Base-by-base conservation (phyloP, 2,113 vertebrate genomes). In the Gopherus evgoodei region DNA sequence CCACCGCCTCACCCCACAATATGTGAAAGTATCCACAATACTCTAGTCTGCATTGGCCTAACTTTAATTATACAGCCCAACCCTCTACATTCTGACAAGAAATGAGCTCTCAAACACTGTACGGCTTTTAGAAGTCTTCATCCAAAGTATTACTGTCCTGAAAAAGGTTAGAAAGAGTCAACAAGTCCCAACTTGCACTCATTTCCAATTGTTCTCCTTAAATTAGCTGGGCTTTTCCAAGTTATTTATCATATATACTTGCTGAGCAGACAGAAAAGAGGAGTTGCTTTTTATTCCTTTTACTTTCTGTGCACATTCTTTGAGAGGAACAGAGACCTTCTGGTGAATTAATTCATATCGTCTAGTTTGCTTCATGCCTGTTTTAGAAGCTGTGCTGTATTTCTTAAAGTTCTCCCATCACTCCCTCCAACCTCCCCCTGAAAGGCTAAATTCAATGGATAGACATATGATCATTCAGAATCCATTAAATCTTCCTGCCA, bases 401-500 rank as follows among this genome's bases (percentile, higher is more conserved):
- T 92, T 94, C 50, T 85, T 59, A 89, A 49, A 8, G 4, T 14
- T 83, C 72, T 49, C 69, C 9, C 65, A 38, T 8, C 19, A 38
- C 65, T 72, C 11, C 83, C 12, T 17, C 17, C 57, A 12, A 50
- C n/a, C 83, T 81, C 52, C 12, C 65, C 76, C 85, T 83, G 65
- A 95, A 38, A 82, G 86, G 84, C 92, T 88, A 93, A 92, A 91
- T 72, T 80, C 47, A 56, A 94, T 94, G 93, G 89, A 84, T 0
- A 11, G 86, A 50, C 21, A 84, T 78, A 78, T 0, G 2, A 42
- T 47, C 89, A 90, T 95, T 91, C 65, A 95, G 52, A 89, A 93
- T 81, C 72, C 82, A 88, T 90, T 95, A 84, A 57, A 95, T 72
- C 86, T 93, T 80, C 75, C 87, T 91, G 87, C 76, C 93, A 56